These are phyloP conservation scores for Gandaritis pyraliata DNA, from an alignment of 2,888 invertebrate genomes.

Conservation along the genomic window DNA sequence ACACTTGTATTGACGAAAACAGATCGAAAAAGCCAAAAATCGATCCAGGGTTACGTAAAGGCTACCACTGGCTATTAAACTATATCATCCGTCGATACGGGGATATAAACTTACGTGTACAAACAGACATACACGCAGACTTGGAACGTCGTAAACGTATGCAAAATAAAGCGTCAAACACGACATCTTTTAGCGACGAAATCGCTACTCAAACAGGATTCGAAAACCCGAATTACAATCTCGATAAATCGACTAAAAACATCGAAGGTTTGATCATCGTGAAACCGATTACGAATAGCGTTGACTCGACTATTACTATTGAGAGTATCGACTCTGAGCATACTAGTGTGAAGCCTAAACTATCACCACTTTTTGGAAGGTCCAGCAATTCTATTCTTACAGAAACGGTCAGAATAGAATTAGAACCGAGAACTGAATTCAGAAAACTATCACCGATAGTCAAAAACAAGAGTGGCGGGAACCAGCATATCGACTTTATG, in stretches of 20 bases:
- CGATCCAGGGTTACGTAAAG: conserved; percentile 87
- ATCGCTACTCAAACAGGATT: conserved; percentile 77
- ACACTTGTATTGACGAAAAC: conserved; percentile 70
- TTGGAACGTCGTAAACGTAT: conserved; percentile 76
- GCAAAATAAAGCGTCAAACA: conserved; percentile 66
- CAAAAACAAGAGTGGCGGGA: conserved; percentile 57
- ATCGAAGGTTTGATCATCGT: conserved; percentile 69
- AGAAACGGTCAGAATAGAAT: conserved; percentile 67
- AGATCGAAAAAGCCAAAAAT: conserved; percentile 80
- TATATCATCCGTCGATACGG: conserved; percentile 88
- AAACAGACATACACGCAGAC: conserved; percentile 85
- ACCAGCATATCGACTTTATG: conserved; percentile 70
- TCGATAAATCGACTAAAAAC: conserved; percentile 47
- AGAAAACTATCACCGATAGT: conserved; percentile 76
- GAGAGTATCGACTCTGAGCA: conserved; percentile 69
- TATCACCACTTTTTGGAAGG: conserved; percentile 75
- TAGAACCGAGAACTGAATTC: conserved; percentile 72
- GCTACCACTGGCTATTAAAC: conserved; percentile 89
- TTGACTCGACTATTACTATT: conserved; percentile 73
- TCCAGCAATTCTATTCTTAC: conserved; percentile 57
- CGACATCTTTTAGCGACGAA: conserved; percentile 70
- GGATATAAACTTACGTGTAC: conserved; percentile 86
- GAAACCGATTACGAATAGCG: conserved; percentile 67
- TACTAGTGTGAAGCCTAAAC: conserved; percentile 65
- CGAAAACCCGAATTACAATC: conserved; percentile 74